These are phyloP conservation scores for Caerostris darwini DNA, from an alignment of 1,140 invertebrate genomes.

Conservation along the genomic window DNA sequence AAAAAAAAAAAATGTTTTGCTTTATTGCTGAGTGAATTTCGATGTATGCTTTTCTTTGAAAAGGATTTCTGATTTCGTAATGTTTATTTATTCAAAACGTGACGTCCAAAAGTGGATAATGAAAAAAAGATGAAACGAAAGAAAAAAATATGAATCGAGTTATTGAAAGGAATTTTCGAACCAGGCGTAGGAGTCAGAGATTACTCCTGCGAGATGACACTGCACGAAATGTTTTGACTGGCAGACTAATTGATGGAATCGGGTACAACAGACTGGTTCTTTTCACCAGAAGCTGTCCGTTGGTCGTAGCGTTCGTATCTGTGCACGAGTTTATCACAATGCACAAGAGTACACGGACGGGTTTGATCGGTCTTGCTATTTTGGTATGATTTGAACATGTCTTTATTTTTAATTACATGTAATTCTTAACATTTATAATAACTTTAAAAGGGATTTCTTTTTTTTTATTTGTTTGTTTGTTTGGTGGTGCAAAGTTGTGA, in stretches of 20 bases:
- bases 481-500: too few relatives aligned
- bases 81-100: slow-evolving; percentile 56
- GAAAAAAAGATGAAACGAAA: slow-evolving; percentile 41
- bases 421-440: too few relatives aligned
- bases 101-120: slow-evolving; percentile 35
- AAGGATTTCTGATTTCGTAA: neutral
- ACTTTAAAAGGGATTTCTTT: too few relatives aligned
- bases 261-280: neutral
- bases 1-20: neutral
- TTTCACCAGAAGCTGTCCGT: neutral
- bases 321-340: slow-evolving; percentile 6
- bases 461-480: too few relatives aligned
- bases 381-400: neutral
- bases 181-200: slow-evolving; percentile 48
- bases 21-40: neutral
- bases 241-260: slow-evolving; percentile 35
- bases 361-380: slow-evolving; percentile 48
- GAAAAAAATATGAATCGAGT: slow-evolving; percentile 51
- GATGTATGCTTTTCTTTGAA: neutral
- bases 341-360: slow-evolving; percentile 55
- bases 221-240: slow-evolving; percentile 33
- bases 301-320: neutral
- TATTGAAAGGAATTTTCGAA: neutral
- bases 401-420: too few relatives aligned
- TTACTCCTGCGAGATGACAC: neutral